Evolutionary conservation across 1,140 invertebrate species (phyloP), one percentile per base, ranked within the genome.

Genomic region (Branchinecta lindahli): DNA sequence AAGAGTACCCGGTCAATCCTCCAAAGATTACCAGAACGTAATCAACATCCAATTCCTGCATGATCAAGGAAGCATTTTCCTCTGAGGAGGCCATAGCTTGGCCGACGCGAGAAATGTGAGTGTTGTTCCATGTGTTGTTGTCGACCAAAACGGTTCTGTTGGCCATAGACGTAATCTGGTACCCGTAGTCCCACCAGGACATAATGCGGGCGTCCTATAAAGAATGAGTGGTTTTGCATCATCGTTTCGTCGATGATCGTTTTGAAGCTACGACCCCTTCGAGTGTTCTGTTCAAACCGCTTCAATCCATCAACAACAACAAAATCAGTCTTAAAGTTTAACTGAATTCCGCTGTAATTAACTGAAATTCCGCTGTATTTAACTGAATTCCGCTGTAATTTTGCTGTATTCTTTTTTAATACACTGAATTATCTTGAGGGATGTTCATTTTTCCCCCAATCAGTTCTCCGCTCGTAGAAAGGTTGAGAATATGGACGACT

Each of bases 151-250:
- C 95, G 7, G 95, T 98, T 66, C 95, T 84, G 84, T 98, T 98
- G 7, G 94, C 95, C 94, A 98, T 98, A 12, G 94, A 94, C 21
- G 95, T 97, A 81, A 98, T 98, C 81, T 98, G 96, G 81, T 98
- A 98, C 8, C 96, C 96, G 81, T 98, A 98, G 87, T 98, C 96
- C 96, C 96, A 98, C 96, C 96, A 98, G 3, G 93, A 96, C 96
- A 98, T 98, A 52, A 98, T 87, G 81, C 92, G 91, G 6, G 94
- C 88, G 82, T 96, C 88, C 88, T 92, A 74, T 67, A 76, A 77
- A 70, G 72, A 47, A 74, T 21, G 33, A n/a, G 2, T 9, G 1
- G 4, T 33, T 18, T 46, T 8, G 3, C 18, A 20, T 9, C 45
- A 69, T 33, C 2, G 5, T 33, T 33, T 33, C 2, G 33, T 33